Percentiles rank a stretch among this genome's conserved stretches.
Evolutionary conservation across 1,140 invertebrate species (phyloP).

Genomic region (Drosophila asahinai): DNA sequence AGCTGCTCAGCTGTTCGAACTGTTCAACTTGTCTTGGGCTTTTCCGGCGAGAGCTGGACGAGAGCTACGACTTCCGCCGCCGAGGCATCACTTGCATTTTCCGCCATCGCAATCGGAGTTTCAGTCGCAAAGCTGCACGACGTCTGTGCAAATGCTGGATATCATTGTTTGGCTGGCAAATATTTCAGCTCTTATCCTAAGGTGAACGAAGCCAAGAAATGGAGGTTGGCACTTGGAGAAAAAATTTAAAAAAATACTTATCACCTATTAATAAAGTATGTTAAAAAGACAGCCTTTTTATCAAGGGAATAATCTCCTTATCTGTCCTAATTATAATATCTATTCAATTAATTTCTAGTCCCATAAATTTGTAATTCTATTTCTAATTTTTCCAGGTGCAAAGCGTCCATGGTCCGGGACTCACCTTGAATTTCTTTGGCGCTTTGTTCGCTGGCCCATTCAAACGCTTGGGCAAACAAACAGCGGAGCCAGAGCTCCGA

Average conservation of each 20-base stretch:
- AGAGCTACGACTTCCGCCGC: slow-evolving; percentile 75
- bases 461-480: slow-evolving; percentile 80
- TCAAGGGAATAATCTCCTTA: too few species aligned
- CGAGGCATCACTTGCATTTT: slow-evolving; percentile 77
- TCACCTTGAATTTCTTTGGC: slow-evolving; percentile 79
- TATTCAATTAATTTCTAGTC: too few species aligned
- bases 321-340: too few species aligned
- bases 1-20: slow-evolving; percentile 37
- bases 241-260: not conserved
- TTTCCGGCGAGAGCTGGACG: slow-evolving; percentile 53
- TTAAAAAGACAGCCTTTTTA: not conserved
- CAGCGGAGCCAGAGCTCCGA: slow-evolving; percentile 23
- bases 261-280: not conserved
- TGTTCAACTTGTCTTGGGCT: slow-evolving; percentile 67
- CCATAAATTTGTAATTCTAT: not conserved
- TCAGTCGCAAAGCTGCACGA: slow-evolving; percentile 19
- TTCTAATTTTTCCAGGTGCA: slow-evolving; percentile 7
- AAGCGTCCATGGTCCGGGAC: slow-evolving; percentile 30
- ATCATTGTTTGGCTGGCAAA: slow-evolving; percentile 80
- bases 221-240: slow-evolving; percentile 5
- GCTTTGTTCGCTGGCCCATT: slow-evolving; percentile 63
- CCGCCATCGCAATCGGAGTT: slow-evolving; percentile 32
- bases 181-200: slow-evolving; percentile 71
- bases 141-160: slow-evolving; percentile 63
- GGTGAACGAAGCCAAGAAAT: slow-evolving; percentile 22